These are phyloP conservation scores for Tokudaia muenninki DNA, from an alignment of 2,797 vertebrate genomes.

Conservation along the genomic window DNA sequence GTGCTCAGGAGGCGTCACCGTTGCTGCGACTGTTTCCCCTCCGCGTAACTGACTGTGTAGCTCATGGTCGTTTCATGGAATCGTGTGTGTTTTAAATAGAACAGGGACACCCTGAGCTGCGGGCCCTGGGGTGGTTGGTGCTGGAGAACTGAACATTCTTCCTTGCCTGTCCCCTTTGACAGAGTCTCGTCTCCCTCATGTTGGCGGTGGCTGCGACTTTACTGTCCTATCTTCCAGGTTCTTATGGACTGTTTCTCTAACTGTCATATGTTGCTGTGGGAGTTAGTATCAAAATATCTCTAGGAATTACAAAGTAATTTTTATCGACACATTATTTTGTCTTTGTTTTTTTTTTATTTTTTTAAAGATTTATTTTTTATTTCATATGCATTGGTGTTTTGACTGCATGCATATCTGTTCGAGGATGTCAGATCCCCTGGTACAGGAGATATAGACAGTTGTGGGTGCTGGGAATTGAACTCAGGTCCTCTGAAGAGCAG, in stretches of 20 bases:
- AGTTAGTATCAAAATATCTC: conserved; percentile 55
- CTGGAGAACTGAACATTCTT: conserved; percentile 4
- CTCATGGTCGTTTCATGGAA: conserved; percentile 47
- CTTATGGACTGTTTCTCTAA: conserved; percentile 18
- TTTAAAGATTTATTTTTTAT: not conserved
- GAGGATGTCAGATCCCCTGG: not conserved
- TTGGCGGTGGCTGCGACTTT: conserved; percentile 65
- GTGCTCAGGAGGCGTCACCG: conserved; percentile 1
- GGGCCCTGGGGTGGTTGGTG: conserved; percentile 56
- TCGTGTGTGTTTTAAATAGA: conserved; percentile 70
- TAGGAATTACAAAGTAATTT: conserved; percentile 1
- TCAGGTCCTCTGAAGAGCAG: not conserved
- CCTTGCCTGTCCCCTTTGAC: conserved; percentile 52
- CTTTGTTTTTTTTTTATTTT: not conserved
- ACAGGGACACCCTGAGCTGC: conserved; percentile 28
- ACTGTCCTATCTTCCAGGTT: conserved; percentile 69
- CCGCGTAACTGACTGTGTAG: not conserved
- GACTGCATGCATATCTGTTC: not conserved
- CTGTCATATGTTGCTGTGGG: conserved; percentile 19
- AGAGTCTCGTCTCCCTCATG: conserved; percentile 58
- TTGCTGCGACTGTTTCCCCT: not conserved
- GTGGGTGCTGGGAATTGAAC: not conserved
- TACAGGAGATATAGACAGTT: not conserved
- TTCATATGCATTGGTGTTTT: not conserved
- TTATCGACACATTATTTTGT: not conserved